Evolutionary conservation across 2,888 invertebrate species (phyloP).

Genomic region (Sarcophaga subvicina): DNA sequence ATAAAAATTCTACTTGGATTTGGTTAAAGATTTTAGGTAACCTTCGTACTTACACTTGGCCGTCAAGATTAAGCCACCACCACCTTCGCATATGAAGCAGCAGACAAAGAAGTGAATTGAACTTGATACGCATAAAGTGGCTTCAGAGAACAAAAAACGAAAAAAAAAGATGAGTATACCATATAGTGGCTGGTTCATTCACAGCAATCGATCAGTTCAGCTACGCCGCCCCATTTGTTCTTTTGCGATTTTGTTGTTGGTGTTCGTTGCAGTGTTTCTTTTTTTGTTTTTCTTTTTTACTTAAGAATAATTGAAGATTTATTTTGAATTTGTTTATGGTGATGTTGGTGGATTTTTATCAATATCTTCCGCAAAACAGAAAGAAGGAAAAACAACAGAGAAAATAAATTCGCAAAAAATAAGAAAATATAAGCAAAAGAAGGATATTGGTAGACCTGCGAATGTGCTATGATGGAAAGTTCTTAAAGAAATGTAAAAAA

Average conservation of each 20-base stretch:
- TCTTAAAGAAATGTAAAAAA: too few species aligned
- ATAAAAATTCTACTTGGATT: slow-evolving; percentile 54
- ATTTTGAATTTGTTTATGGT: slow-evolving; percentile 42
- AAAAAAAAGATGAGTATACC: not conserved
- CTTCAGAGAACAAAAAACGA: slow-evolving; percentile 21
- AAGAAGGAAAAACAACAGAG: not conserved
- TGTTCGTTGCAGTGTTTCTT: not conserved
- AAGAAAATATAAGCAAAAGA: not conserved
- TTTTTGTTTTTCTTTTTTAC: slow-evolving; percentile 5
- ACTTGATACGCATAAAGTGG: slow-evolving; percentile 66
- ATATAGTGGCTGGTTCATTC: slow-evolving; percentile 59
- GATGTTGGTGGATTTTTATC: slow-evolving; percentile 39
- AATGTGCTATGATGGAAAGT: too few species aligned
- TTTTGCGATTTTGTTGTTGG: slow-evolving; percentile 5
- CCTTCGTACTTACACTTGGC: slow-evolving; percentile 51
- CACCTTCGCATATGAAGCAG: slow-evolving; percentile 57
- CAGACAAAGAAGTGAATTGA: slow-evolving; percentile 51
- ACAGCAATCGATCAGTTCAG: slow-evolving; percentile 80
- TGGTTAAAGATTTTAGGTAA: slow-evolving; percentile 43
- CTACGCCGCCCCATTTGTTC: slow-evolving; percentile 69
- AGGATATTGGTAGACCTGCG: not conserved
- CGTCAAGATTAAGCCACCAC: slow-evolving; percentile 45
- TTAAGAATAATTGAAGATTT: slow-evolving; percentile 53
- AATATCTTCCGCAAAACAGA: slow-evolving; percentile 55
- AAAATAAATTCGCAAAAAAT: not conserved